phyloP scores from a whole-genome alignment of 2,113 vertebrate species.

The Leuciscus idus region DNA sequence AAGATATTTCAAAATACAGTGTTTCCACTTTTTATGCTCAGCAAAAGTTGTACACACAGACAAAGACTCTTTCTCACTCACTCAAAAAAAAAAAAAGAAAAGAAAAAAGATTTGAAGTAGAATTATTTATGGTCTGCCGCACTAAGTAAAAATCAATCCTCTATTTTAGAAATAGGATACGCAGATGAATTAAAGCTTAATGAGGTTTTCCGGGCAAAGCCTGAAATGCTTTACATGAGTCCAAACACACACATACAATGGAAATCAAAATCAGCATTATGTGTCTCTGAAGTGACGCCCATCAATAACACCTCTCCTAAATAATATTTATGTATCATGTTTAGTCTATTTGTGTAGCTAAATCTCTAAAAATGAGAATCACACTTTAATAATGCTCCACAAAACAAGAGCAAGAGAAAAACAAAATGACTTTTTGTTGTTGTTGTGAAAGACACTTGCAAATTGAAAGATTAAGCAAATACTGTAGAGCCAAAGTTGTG shows the following conservation, averaged over 20 bases:
- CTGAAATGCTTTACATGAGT: background rate
- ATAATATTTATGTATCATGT: background rate
- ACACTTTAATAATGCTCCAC: background rate
- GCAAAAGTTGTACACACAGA: constrained; percentile 13
- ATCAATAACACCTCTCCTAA: constrained; percentile 7
- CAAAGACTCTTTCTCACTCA: background rate
- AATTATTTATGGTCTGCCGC: constrained; percentile 76
- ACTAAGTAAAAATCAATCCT: constrained; percentile 79
- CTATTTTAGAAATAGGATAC: constrained; percentile 79
- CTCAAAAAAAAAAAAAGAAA: constrained; percentile 53
- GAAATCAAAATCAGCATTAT: constrained; percentile 45
- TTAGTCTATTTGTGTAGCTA: background rate
- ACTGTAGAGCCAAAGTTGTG: background rate
- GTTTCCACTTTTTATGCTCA: background rate
- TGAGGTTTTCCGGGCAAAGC: constrained; percentile 74
- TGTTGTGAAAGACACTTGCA: background rate
- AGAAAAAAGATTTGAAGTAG: constrained; percentile 74
- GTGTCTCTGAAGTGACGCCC: constrained; percentile 33
- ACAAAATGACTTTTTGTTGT: background rate
- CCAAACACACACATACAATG: constrained; percentile 23
- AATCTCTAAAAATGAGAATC: constrained; percentile 1
- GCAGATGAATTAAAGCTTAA: constrained; percentile 80
- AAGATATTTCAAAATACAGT: background rate
- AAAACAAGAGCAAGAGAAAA: background rate
- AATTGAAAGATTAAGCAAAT: background rate